phyloP scores from a whole-genome alignment of 2,888 invertebrate species.

The Drosophila tanythrix region DNA sequence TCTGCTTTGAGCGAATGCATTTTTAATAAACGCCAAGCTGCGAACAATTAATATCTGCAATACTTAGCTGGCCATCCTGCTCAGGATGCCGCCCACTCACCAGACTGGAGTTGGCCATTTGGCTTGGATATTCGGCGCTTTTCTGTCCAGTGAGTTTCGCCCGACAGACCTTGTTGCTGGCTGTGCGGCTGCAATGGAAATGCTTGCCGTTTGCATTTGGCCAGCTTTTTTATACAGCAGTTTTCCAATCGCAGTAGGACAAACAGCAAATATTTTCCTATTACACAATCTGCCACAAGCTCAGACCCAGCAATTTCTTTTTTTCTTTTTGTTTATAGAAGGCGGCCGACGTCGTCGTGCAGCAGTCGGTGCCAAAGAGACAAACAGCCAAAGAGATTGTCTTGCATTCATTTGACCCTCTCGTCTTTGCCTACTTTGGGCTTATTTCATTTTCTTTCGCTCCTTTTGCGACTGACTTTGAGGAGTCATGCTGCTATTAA shows the following conservation, averaged over 20 bases:
- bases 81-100: slow-evolving; percentile 52
- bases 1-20: slow-evolving; percentile 37
- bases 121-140: slow-evolving; percentile 31
- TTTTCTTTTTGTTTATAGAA: slow-evolving; percentile 24
- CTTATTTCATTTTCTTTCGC: slow-evolving; percentile 26
- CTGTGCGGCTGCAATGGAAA: slow-evolving; percentile 59
- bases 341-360: slow-evolving; percentile 23
- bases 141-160: background rate
- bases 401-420: slow-evolving; percentile 44
- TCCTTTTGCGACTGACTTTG: background rate
- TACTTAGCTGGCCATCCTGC: background rate
- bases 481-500: slow-evolving; percentile 8
- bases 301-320: slow-evolving; percentile 11
- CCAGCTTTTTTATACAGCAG: slow-evolving; percentile 63
- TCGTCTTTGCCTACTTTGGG: slow-evolving; percentile 2
- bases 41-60: slow-evolving; percentile 14
- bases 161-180: slow-evolving; percentile 40
- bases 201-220: slow-evolving; percentile 55
- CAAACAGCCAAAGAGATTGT: slow-evolving; percentile 45
- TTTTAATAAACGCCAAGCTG: slow-evolving; percentile 44
- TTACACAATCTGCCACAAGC: slow-evolving; percentile 62
- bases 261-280: slow-evolving; percentile 57
- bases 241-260: slow-evolving; percentile 50
- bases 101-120: slow-evolving; percentile 64
- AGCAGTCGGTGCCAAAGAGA: background rate